A percentile compares a stretch with the other conserved stretches of the same genome.
Evolutionary conservation across 1,140 invertebrate species (phyloP).

Genomic region (Neodiprion lecontei): DNA sequence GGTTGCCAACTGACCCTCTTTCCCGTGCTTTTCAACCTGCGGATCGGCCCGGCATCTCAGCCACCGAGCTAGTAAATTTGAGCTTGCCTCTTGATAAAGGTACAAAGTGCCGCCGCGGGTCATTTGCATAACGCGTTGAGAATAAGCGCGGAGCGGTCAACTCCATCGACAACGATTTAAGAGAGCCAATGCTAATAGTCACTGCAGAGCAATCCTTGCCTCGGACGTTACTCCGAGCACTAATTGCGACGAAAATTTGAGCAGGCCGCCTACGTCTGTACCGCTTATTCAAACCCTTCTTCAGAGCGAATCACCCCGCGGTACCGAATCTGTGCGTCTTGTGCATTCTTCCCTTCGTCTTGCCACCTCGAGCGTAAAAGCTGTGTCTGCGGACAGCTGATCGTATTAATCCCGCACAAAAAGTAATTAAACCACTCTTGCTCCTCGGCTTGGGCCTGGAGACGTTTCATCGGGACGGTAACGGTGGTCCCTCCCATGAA

Average conservation of each 20-base stretch:
- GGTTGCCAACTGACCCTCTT: neutral
- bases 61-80: conserved; percentile 49
- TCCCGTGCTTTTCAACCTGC: conserved; percentile 2
- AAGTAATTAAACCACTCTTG: conserved; percentile 8
- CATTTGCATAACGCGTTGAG: conserved; percentile 39
- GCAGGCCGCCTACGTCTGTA: neutral
- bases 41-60: neutral
- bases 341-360: no score
- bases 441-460: neutral
- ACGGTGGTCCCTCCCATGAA: neutral
- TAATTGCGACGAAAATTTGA: conserved; percentile 3
- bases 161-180: neutral
- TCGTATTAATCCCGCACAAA: neutral
- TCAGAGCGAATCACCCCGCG: no score
- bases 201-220: neutral
- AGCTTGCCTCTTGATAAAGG: conserved; percentile 49
- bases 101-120: conserved; percentile 37
- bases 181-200: neutral
- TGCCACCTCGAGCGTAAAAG: no score
- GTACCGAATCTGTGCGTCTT: no score
- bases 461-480: neutral
- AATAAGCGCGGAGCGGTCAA: conserved; percentile 3
- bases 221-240: neutral
- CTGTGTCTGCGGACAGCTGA: no score
- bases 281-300: no score